phyloP scores from a whole-genome alignment of 1,140 invertebrate species.

The Dufourea novaeangliae region DNA sequence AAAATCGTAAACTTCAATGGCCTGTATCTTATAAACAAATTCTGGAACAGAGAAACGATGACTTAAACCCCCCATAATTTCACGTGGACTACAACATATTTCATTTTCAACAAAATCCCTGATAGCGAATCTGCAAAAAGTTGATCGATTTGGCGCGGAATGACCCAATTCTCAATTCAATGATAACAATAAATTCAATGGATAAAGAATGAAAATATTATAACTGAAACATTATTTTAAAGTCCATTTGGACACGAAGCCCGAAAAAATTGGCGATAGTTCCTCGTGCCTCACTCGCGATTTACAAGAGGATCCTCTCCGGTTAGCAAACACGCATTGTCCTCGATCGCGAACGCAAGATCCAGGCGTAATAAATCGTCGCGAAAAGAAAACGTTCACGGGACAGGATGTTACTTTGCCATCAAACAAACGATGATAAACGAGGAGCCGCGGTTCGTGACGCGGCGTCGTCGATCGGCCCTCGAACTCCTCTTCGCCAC shows the following conservation, averaged over 20 bases:
- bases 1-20: too few relatives aligned
- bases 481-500: not conserved
- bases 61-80: too few relatives aligned
- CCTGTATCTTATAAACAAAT: too few relatives aligned
- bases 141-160: too few relatives aligned
- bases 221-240: not conserved
- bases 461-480: constrained; percentile 1
- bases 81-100: too few relatives aligned
- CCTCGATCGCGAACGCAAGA: constrained; percentile 9
- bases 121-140: too few relatives aligned
- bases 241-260: not conserved
- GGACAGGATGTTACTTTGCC: not conserved
- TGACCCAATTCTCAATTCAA: too few relatives aligned
- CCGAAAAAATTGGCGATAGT: not conserved
- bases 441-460: constrained; percentile 17
- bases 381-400: constrained; percentile 20
- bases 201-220: too few relatives aligned
- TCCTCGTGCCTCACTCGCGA: not conserved
- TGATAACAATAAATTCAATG: too few relatives aligned
- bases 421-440: constrained; percentile 39
- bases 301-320: constrained; percentile 6
- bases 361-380: constrained; percentile 11
- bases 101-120: too few relatives aligned
- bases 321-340: constrained; percentile 17
- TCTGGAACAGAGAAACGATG: too few relatives aligned